A percentile compares a stretch with the other conserved stretches of the same genome.
Evolutionary conservation across 1,140 invertebrate species (phyloP).

Genomic region (Dendroctonus valens): DNA sequence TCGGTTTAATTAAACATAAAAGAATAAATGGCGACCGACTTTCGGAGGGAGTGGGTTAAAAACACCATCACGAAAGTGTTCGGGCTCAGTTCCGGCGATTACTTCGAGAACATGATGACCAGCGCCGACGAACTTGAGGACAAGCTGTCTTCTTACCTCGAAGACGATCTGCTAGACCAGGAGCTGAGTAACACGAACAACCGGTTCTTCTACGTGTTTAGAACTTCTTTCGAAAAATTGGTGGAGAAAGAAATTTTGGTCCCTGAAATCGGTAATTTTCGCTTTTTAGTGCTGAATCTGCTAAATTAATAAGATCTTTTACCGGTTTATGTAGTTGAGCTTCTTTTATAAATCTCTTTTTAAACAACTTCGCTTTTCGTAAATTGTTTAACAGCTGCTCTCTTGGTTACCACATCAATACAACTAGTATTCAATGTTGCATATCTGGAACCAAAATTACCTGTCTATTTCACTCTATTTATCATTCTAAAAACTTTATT

Average conservation of each 20-base stretch:
- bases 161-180: slow-evolving; percentile 47
- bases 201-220: slow-evolving; percentile 51
- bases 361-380: too few species aligned
- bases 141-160: slow-evolving; percentile 47
- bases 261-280: slow-evolving; percentile 49
- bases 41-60: slow-evolving; percentile 52
- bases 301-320: too few species aligned
- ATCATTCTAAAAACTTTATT: too few species aligned
- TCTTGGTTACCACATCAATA: too few species aligned
- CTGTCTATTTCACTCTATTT: too few species aligned
- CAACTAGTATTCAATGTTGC: too few species aligned
- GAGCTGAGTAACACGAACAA: slow-evolving; percentile 40
- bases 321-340: too few species aligned
- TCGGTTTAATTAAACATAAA: slow-evolving; percentile 12
- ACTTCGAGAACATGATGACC: slow-evolving; percentile 52
- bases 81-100: slow-evolving; percentile 47
- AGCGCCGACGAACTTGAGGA: slow-evolving; percentile 50
- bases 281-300: too few species aligned
- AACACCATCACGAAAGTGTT: slow-evolving; percentile 47
- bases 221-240: slow-evolving; percentile 51
- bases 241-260: slow-evolving; percentile 53
- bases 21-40: slow-evolving; percentile 42
- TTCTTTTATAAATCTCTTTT: too few species aligned
- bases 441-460: too few species aligned
- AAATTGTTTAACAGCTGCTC: too few species aligned